phyloP scores from a whole-genome alignment of 2,113 vertebrate genomes.

The Sylvicapra grimmia region DNA sequence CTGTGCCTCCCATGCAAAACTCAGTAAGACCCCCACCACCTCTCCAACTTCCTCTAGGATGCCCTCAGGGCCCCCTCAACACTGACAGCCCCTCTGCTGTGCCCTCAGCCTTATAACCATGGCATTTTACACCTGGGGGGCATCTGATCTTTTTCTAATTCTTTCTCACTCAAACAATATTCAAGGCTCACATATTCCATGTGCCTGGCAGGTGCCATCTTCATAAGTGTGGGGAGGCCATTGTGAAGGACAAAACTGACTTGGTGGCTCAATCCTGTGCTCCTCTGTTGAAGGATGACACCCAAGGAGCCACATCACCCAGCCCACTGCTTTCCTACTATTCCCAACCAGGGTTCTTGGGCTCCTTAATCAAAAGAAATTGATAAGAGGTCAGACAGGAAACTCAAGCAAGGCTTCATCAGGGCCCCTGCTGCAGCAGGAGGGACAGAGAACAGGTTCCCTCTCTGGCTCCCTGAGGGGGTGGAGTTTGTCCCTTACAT shows the following conservation, averaged over 20 bases:
- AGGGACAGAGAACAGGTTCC: neutral
- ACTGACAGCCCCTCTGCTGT: no score
- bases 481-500: neutral
- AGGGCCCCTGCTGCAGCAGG: neutral
- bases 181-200: neutral
- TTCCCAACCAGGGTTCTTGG: neutral
- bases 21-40: no score
- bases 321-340: neutral
- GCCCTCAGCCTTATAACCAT: neutral
- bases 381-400: neutral
- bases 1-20: neutral
- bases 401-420: neutral
- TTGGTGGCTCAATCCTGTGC: rapidly evolving
- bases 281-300: no score
- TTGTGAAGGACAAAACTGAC: neutral
- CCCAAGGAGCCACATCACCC: neutral
- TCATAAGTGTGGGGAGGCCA: rapidly evolving
- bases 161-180: neutral
- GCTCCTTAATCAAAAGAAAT: neutral
- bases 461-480: neutral
- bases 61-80: neutral
- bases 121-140: neutral
- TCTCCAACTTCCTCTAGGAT: neutral
- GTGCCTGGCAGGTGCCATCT: rapidly evolving
- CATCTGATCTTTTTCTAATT: neutral